phyloP scores from a whole-genome alignment of 1,140 invertebrate species.

The Melipona quadrifasciata region DNA sequence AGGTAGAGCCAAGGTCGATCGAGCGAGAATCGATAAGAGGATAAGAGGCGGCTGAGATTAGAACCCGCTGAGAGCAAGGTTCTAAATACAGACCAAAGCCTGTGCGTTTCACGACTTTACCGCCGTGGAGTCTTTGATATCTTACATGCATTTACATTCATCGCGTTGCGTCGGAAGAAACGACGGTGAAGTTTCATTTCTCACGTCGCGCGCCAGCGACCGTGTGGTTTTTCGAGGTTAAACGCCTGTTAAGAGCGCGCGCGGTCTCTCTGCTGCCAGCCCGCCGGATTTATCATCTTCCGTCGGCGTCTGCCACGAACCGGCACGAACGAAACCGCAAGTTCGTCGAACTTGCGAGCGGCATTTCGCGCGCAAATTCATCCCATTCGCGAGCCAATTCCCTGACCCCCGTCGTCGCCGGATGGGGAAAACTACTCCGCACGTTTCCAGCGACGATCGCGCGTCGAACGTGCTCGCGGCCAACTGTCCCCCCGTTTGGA shows the following conservation, averaged over 20 bases:
- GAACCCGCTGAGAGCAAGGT: neutral
- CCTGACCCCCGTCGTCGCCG: neutral
- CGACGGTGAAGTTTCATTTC: neutral
- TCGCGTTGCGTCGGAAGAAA: constrained; percentile 11
- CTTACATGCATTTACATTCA: neutral
- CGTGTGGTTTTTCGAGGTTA: too few species aligned
- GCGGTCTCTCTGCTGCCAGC: neutral
- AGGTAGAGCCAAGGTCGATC: neutral
- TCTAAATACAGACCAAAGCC: neutral
- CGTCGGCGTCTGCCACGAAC: neutral
- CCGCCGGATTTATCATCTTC: neutral
- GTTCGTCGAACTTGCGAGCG: neutral
- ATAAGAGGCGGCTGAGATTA: neutral
- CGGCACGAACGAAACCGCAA: neutral
- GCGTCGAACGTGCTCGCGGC: neutral
- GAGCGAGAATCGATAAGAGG: constrained; percentile 13
- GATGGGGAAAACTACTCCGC: constrained; percentile 1
- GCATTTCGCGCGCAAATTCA: constrained; percentile 7
- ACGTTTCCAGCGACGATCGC: constrained; percentile 2
- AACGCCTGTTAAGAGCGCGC: neutral
- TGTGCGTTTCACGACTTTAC: neutral
- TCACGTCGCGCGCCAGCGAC: too few species aligned
- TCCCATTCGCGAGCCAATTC: neutral
- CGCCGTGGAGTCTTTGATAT: neutral
- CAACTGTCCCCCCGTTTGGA: neutral